Evolutionary conservation across 2,113 vertebrate genomes (phyloP), one percentile per base, ranked within the genome.

Genomic region (Eurystomus gularis): DNA sequence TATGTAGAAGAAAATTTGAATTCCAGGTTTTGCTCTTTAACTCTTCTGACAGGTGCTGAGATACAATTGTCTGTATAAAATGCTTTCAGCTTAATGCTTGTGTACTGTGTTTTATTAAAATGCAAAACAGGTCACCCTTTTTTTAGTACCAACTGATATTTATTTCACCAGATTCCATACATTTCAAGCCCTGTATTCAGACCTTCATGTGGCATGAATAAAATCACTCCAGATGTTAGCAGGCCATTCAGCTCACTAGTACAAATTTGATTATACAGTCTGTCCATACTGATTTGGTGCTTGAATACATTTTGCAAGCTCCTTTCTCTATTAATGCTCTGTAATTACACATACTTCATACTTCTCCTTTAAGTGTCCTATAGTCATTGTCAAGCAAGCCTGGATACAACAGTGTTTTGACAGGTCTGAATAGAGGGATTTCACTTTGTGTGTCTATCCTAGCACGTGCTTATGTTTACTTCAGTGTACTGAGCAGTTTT

Each of bases 361-460:
- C 35, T 83, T 61, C 52, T 86, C 40, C 73, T 94, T 73, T 61
- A 35, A 90, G 79, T 83, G 72, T 29, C 73, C 18, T 89, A 2
- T 23, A 26, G 21, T 86, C 58, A 68, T 95, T 96, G 55, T 89
- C 39, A 90, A 88, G 70, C 39, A 46, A 81, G 15, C 57, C 65
- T 80, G 51, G 17, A 82, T 28, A 17, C 29, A 31, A n/a, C 37
- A 57, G 33, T 90, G 12, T 73, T 88, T 52, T 46, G 39, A 82
- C n/a, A 60, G 98, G 94, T 98, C 97, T 98, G 98, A 98, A 98
- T 98, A 98, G 93, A 98, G 97, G 96, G 93, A 94, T 93, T 96
- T 95, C 94, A 96, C 96, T 86, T 58, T 96, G 64, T 97, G 48
- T 97, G 95, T 98, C 96, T 96, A 93, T 77, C 86, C 76, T 96